Evolutionary conservation across 23 tunicate species (phyloP), one percentile per base, ranked within the genome.

Genomic region (Trididemnum clinides): DNA sequence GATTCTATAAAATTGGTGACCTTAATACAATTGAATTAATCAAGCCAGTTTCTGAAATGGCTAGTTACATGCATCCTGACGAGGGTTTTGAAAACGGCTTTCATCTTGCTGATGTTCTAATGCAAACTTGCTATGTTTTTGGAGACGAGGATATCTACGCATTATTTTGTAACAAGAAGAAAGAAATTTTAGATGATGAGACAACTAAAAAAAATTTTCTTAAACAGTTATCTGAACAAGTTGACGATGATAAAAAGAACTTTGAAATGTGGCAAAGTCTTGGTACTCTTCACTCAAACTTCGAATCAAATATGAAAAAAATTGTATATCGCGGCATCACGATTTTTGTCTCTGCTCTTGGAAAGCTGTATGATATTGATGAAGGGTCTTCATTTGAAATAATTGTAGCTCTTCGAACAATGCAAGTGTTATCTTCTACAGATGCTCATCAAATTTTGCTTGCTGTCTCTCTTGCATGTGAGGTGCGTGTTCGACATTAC

Each of bases 111-210:
- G 92, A 88, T 38, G 38, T 88, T 33, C 57, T 88, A 23, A 58
- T 77, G 32, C 62, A 35, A 32, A 88, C 92, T 19, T 82, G 87
- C 35, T 74, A 72, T 59, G 92, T 88, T 2, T 88, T 30, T 58
- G 92, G 92, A 20, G 58, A 76, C n/a, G 21, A 23, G 19, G 5
- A 12, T 5, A 77, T 88, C 2, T 83, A 88, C 50, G 50, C 82
- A 0, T 33, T 21, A 18, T 88, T 72, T 64, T 1, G 1, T 37
- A 4, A 27, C 7, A 2, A 7, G 58, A 37, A 29, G 6, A 36
- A 74, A 38, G 28, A 25, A 7, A 74, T 7, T 6, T 27, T 74
- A 29, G 37, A 66, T 29, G 12, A 66, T 22, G 57, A 74, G 38
- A 36, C 31, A 18, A 57, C 19, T 12, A 5, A 4, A 2, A 27